phyloP scores from a whole-genome alignment of 1,140 invertebrate species.

The Drosophila subobscura region DNA sequence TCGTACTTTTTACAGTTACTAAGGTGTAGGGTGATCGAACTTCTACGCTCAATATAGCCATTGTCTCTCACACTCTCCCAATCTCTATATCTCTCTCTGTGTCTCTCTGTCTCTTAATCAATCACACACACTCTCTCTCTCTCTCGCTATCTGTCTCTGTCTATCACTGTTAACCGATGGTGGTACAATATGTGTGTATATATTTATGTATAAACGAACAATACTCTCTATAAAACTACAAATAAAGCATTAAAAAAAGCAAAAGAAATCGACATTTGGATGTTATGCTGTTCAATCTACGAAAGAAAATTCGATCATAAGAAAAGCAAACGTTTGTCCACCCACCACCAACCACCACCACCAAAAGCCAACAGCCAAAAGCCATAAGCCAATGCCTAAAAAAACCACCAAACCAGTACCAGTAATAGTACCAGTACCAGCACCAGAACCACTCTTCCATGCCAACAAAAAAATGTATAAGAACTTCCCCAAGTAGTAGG shows the following conservation, averaged over 20 bases:
- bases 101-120: background rate
- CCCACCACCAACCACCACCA: conserved; percentile 37
- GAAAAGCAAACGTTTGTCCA: conserved; percentile 11
- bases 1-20: conserved; percentile 23
- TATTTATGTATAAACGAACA: conserved; percentile 54
- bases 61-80: conserved; percentile 26
- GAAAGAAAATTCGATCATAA: conserved; percentile 23
- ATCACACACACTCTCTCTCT: conserved; percentile 10
- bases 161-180: conserved; percentile 3
- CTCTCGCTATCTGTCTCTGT: conserved; percentile 32
- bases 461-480: no score
- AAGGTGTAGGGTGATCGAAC: background rate
- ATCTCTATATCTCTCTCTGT: conserved; percentile 13
- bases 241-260: conserved; percentile 55
- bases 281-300: conserved; percentile 83
- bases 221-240: conserved; percentile 53
- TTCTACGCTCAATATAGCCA: conserved; percentile 14
- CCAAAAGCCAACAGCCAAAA: conserved; percentile 5
- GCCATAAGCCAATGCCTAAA: conserved; percentile 6
- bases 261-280: conserved; percentile 82
- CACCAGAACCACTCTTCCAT: conserved; percentile 33
- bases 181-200: conserved; percentile 27
- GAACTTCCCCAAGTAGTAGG: conserved; percentile 20
- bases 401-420: conserved; percentile 10
- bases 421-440: conserved; percentile 14